These are phyloP conservation scores for Eueides isabella DNA, from an alignment of 1,140 invertebrate species.

Conservation along the genomic window DNA sequence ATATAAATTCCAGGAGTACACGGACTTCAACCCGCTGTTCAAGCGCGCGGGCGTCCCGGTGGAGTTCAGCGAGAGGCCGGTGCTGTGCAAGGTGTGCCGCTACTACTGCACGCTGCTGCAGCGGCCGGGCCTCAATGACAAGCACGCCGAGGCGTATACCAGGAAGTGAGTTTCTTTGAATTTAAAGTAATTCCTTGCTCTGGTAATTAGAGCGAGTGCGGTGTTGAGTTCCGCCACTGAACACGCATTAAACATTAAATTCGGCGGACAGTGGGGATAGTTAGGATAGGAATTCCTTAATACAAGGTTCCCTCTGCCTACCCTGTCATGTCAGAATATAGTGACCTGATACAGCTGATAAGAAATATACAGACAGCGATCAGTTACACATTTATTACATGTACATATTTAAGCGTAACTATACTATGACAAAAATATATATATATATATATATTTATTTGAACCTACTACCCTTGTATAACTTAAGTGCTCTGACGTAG, in stretches of 20 bases:
- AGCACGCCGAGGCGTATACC: slow-evolving; percentile 86
- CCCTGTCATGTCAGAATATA: too few species aligned
- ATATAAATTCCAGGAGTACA: slow-evolving; percentile 80
- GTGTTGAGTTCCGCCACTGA: not conserved
- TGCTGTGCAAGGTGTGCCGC: slow-evolving; percentile 91
- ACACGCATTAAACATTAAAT: not conserved
- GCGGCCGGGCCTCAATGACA: slow-evolving; percentile 84
- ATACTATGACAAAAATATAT: too few species aligned
- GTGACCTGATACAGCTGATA: too few species aligned
- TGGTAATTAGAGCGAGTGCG: too few species aligned
- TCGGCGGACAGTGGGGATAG: not conserved
- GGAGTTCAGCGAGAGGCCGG: slow-evolving; percentile 78
- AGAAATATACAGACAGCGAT: too few species aligned
- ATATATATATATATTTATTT: too few species aligned
- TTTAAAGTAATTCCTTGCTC: too few species aligned
- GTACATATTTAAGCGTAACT: too few species aligned
- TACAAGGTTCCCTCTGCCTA: not conserved
- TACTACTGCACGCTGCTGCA: slow-evolving; percentile 88
- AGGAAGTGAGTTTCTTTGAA: slow-evolving; percentile 56
- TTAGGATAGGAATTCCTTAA: too few species aligned
- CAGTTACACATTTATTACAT: too few species aligned
- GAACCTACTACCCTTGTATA: too few species aligned
- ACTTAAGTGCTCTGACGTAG: too few species aligned
- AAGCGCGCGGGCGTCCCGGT: slow-evolving; percentile 86
- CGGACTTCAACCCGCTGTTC: slow-evolving; percentile 86